Percentiles rank a stretch among this genome's conserved stretches.
Evolutionary conservation across 2,888 invertebrate genomes (phyloP).

Genomic region (Microplitis deprimator): DNA sequence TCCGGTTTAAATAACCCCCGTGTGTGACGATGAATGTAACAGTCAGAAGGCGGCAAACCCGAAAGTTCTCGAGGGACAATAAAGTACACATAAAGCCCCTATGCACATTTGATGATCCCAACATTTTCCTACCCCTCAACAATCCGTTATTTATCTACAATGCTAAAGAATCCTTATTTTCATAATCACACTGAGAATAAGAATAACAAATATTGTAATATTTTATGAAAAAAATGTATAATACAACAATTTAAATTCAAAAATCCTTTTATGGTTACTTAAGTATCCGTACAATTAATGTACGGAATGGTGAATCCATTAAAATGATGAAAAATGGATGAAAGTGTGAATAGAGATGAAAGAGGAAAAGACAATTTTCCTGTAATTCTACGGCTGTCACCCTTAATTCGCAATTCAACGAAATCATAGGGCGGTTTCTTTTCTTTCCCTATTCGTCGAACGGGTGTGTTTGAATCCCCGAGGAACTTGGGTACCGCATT

Average conservation of each 20-base stretch:
- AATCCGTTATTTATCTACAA: not conserved
- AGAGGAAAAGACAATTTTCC: conserved; percentile 50
- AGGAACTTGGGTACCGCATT: conserved; percentile 52
- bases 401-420: conserved; percentile 39
- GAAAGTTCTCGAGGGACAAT: conserved; percentile 28
- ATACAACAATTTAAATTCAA: no score
- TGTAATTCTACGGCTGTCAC: conserved; percentile 45
- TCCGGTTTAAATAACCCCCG: conserved; percentile 20
- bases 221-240: not conserved
- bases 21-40: conserved; percentile 11
- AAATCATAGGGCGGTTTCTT: conserved; percentile 22
- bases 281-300: no score
- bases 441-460: conserved; percentile 11
- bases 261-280: no score
- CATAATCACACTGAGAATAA: not conserved
- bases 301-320: not conserved
- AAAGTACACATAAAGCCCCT: conserved; percentile 15
- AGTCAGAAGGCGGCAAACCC: conserved; percentile 8
- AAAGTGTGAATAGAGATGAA: conserved; percentile 10
- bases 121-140: not conserved
- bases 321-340: conserved; percentile 18
- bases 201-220: not conserved
- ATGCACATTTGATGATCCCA: not conserved
- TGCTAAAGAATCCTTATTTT: not conserved
- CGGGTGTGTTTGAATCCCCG: conserved; percentile 41